Evolutionary conservation across 1,140 invertebrate species (phyloP).

Genomic region (Dendrolimus kikuchii): DNA sequence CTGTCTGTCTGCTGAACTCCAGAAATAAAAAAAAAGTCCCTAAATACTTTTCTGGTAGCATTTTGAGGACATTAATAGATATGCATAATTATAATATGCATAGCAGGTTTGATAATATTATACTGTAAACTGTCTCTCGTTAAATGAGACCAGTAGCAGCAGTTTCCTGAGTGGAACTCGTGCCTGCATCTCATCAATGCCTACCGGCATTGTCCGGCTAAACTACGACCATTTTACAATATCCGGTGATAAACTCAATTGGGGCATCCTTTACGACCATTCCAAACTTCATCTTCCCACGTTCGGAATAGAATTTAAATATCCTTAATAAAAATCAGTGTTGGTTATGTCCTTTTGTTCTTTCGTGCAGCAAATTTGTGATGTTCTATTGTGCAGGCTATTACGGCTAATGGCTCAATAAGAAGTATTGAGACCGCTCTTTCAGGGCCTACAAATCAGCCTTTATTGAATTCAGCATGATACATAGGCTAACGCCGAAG

Average conservation of each 20-base stretch:
- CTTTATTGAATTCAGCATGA: constrained; percentile 59
- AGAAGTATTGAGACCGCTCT: constrained; percentile 65
- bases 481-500: constrained; percentile 51
- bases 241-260: constrained; percentile 64
- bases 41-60: too few species aligned
- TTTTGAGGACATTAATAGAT: too few species aligned
- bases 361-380: constrained; percentile 60
- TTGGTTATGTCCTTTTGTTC: constrained; percentile 18
- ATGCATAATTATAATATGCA: too few species aligned
- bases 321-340: constrained; percentile 21
- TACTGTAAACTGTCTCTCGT: too few species aligned
- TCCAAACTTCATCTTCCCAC: constrained; percentile 32
- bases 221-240: constrained; percentile 63
- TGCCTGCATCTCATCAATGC: constrained; percentile 30
- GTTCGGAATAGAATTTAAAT: constrained; percentile 38
- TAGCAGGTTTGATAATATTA: too few species aligned
- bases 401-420: constrained; percentile 64
- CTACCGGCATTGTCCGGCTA: constrained; percentile 38
- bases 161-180: too few species aligned
- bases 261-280: constrained; percentile 26
- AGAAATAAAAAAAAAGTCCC: too few species aligned
- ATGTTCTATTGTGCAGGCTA: constrained; percentile 63
- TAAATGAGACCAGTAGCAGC: too few species aligned
- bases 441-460: constrained; percentile 54
- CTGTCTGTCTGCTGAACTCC: too few species aligned